Evolutionary conservation across 1,140 invertebrate species (phyloP).

Genomic region (Drosophila parabipectinata): DNA sequence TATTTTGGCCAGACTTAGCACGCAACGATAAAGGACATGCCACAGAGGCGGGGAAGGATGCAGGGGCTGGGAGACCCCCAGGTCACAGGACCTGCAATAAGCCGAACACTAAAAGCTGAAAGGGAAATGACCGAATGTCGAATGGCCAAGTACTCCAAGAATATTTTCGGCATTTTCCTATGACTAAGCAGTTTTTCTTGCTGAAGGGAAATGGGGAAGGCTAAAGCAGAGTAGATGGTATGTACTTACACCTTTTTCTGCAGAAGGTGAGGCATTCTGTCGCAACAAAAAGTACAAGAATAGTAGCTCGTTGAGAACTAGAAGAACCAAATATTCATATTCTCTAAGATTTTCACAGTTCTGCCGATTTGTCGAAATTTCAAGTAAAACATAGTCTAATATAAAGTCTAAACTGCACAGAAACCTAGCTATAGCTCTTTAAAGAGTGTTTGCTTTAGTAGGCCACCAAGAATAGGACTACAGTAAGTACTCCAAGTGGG

Average conservation of each 20-base stretch:
- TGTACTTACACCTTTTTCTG: slow-evolving; percentile 54
- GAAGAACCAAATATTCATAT: background rate
- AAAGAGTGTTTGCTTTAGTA: background rate
- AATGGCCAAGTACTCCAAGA: slow-evolving; percentile 57
- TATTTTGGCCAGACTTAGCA: slow-evolving; percentile 70
- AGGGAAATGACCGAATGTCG: slow-evolving; percentile 43
- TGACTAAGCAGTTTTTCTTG: slow-evolving; percentile 65
- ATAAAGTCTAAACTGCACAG: background rate
- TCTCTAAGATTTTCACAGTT: background rate
- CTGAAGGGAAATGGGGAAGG: background rate
- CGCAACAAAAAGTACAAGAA: slow-evolving; percentile 20
- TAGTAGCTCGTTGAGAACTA: background rate
- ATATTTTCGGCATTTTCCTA: slow-evolving; percentile 65
- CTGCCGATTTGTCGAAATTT: too few species aligned
- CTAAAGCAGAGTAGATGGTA: background rate
- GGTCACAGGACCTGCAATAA: slow-evolving; percentile 56
- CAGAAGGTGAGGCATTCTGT: slow-evolving; percentile 47
- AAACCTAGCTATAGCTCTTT: background rate
- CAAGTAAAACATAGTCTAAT: background rate
- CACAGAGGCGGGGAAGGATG: slow-evolving; percentile 2
- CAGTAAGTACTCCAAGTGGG: slow-evolving; percentile 61
- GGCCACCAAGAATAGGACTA: slow-evolving; percentile 9
- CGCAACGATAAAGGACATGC: slow-evolving; percentile 55
- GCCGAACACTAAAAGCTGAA: slow-evolving; percentile 54
- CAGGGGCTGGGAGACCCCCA: slow-evolving; percentile 10